These are phyloP conservation scores for Galerucella nymphaeae DNA, from an alignment of 2,888 invertebrate species.

Conservation along the genomic window DNA sequence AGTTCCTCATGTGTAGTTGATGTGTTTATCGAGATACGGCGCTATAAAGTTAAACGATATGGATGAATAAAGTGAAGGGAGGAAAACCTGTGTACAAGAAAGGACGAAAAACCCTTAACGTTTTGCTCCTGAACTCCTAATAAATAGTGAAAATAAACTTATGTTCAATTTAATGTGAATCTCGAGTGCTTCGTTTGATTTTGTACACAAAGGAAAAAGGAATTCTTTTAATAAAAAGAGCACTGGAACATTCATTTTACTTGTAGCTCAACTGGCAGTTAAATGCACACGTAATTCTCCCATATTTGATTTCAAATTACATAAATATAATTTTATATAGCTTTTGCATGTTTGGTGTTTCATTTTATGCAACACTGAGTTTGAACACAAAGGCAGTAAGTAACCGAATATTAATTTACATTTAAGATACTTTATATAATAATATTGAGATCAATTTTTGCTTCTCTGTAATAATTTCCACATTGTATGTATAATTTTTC, in stretches of 20 bases:
- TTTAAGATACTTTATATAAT: neutral
- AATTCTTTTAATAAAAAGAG: slow-evolving; percentile 2
- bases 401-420: neutral
- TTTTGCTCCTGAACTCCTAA: no score
- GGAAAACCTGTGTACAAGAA: no score
- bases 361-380: neutral
- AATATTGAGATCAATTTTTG: no score
- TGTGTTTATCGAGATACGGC: no score
- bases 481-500: no score
- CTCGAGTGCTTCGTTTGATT: neutral
- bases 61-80: no score
- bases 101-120: no score
- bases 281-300: neutral
- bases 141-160: no score
- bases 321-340: slow-evolving; percentile 1
- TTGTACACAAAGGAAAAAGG: neutral
- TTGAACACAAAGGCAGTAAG: neutral
- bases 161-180: neutral
- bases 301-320: slow-evolving; percentile 1
- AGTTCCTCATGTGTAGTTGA: no score
- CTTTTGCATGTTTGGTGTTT: neutral
- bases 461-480: no score
- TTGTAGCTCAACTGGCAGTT: neutral
- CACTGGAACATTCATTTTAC: neutral
- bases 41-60: no score